Conservation (phyloP, 2,797 vertebrate genomes). For the Rhinatrema bivittatum region DNA sequence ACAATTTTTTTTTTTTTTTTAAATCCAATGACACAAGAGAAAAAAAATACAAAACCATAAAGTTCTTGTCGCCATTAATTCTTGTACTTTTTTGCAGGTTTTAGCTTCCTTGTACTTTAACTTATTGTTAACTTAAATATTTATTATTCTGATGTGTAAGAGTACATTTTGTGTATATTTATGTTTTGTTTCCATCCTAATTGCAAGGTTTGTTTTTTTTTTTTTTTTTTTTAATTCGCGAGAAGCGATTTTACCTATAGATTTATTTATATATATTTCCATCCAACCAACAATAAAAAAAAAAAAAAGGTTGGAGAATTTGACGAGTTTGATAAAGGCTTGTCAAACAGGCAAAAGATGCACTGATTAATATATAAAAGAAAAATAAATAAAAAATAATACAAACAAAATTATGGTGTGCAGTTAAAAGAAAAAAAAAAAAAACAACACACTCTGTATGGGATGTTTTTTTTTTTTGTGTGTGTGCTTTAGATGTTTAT, state of each 20-base stretch:
- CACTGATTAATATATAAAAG: not conserved
- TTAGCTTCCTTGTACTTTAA: constrained; percentile 95
- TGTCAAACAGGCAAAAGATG: no score
- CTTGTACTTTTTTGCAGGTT: constrained; percentile 93
- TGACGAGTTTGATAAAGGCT: no score
- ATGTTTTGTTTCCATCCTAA: constrained; percentile 91
- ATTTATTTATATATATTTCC: constrained; percentile 82
- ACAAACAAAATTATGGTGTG: no score
- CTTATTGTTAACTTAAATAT: constrained; percentile 97
- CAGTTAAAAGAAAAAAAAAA: no score
- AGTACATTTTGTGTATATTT: constrained; percentile 96
- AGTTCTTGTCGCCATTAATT: constrained; percentile 83
- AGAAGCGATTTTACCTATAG: constrained; percentile 89
- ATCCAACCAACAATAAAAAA: constrained; percentile 68
- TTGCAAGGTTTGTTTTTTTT: no score
- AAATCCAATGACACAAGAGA: no score
- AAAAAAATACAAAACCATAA: constrained; percentile 73
- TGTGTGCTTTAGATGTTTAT: no score
- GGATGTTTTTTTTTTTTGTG: no score
- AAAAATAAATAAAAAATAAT: constrained; percentile 25
- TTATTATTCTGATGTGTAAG: constrained; percentile 82
- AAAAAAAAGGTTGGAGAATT: no score
- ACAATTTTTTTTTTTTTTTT: no score
- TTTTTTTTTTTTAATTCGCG: constrained; percentile 79
- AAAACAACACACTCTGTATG: no score